A percentile compares a stretch with the other conserved stretches of the same genome.
phyloP scores from a whole-genome alignment of 1,140 invertebrate species.

The Aphidius gifuensis region DNA sequence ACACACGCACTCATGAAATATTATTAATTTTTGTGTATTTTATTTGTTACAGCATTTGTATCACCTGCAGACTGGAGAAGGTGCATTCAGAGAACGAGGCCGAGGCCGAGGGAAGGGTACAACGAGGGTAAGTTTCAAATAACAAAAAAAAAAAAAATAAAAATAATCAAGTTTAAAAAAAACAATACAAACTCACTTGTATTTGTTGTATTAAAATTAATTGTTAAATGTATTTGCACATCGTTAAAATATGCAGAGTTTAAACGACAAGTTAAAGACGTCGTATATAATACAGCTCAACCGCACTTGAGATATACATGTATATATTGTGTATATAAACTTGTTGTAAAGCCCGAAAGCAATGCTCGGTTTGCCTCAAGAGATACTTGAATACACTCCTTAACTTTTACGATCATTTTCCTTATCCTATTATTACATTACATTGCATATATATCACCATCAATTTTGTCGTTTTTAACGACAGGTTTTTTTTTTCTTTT shows the following conservation, averaged over 20 bases:
- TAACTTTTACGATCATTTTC: constrained; percentile 6
- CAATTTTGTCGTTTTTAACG: too few species aligned
- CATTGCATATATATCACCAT: too few species aligned
- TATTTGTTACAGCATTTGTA: constrained; percentile 53
- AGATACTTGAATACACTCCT: constrained; percentile 5
- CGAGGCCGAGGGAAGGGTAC: constrained; percentile 53
- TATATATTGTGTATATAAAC: too few species aligned
- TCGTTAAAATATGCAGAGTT: background rate
- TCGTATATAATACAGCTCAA: background rate
- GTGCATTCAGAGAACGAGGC: constrained; percentile 49
- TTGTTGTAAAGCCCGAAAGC: background rate
- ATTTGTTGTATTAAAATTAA: background rate
- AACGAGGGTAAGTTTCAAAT: constrained; percentile 46
- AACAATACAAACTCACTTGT: background rate
- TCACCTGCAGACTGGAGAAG: constrained; percentile 52
- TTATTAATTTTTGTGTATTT: constrained; percentile 17
- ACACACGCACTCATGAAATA: background rate
- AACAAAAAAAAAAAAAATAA: constrained; percentile 7
- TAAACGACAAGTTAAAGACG: background rate
- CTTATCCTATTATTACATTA: background rate
- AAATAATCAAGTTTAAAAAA: background rate
- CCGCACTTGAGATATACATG: background rate
- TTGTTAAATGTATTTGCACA: constrained; percentile 2
- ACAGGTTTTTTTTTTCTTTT: too few species aligned
- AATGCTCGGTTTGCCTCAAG: background rate